Percentiles rank a stretch among this genome's conserved stretches.
Evolutionary conservation across 2,113 vertebrate genomes (phyloP).

Genomic region (Ovibos moschatus): DNA sequence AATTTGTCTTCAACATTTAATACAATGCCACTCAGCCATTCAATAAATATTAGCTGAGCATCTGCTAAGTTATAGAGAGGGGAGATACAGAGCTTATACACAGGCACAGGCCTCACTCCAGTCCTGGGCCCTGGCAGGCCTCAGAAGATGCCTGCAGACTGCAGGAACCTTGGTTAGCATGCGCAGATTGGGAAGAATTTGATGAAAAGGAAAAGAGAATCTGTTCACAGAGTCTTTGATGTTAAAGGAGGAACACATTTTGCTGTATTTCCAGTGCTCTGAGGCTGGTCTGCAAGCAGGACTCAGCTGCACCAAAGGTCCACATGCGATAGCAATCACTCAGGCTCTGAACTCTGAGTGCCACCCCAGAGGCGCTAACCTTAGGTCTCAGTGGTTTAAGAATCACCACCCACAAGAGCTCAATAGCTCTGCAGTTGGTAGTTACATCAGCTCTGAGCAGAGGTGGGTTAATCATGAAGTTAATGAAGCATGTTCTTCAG

Average conservation of each 20-base stretch:
- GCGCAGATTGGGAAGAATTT: background rate
- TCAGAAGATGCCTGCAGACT: background rate
- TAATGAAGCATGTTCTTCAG: background rate
- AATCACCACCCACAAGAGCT: background rate
- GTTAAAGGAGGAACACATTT: background rate
- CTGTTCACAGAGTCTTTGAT: background rate
- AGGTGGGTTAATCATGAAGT: background rate
- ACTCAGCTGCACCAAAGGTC: background rate
- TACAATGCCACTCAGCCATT: background rate
- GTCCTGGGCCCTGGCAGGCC: background rate
- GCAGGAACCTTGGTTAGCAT: background rate
- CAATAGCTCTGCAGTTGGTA: background rate
- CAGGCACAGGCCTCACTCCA: background rate
- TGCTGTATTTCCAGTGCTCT: background rate
- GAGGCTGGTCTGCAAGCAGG: rapidly evolving
- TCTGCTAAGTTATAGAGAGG: background rate
- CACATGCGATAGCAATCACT: background rate
- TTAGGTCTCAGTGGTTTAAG: background rate
- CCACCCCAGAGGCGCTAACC: background rate
- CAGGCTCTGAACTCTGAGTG: background rate
- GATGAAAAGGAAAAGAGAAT: background rate
- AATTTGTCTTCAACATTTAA: background rate
- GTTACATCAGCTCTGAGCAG: background rate
- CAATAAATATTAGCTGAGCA: background rate
- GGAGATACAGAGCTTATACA: background rate